Evolutionary conservation across 2,888 invertebrate genomes (phyloP).

Genomic region (Corbicula japonica): DNA sequence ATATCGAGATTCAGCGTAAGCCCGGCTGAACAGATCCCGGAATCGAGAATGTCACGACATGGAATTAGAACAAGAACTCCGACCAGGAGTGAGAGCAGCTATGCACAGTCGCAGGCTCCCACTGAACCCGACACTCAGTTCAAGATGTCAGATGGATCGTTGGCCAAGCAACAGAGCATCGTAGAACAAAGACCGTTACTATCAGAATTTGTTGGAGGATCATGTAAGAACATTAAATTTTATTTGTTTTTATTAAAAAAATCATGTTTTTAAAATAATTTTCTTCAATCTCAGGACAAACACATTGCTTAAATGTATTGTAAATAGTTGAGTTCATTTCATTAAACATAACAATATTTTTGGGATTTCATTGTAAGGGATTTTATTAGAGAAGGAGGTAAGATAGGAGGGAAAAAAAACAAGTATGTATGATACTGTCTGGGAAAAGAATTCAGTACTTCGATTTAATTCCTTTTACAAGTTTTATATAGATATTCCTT

Average conservation of each 20-base stretch:
- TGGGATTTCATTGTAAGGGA: no score
- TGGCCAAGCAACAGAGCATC: not conserved
- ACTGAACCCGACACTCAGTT: conserved; percentile 46
- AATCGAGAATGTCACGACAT: not conserved
- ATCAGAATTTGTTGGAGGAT: conserved; percentile 1
- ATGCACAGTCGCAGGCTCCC: not conserved
- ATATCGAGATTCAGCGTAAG: conserved; percentile 59
- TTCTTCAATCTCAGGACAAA: no score
- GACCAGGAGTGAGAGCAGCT: conserved; percentile 42
- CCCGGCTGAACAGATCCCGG: conserved; percentile 48
- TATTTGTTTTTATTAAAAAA: no score
- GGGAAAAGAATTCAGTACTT: no score
- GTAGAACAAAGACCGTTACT: conserved; percentile 4
- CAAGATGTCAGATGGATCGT: conserved; percentile 47
- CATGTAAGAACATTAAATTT: conserved; percentile 6
- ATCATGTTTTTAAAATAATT: no score
- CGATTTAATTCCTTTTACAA: no score
- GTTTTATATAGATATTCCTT: no score
- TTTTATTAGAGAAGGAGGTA: no score
- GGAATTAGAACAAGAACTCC: conserved; percentile 9
- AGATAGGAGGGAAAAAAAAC: no score
- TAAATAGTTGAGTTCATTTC: not conserved
- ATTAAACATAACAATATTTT: no score
- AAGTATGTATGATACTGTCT: no score
- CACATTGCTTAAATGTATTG: not conserved